These are phyloP conservation scores for Brachyistius frenatus DNA, from an alignment of 2,113 vertebrate genomes.

Conservation along the genomic window DNA sequence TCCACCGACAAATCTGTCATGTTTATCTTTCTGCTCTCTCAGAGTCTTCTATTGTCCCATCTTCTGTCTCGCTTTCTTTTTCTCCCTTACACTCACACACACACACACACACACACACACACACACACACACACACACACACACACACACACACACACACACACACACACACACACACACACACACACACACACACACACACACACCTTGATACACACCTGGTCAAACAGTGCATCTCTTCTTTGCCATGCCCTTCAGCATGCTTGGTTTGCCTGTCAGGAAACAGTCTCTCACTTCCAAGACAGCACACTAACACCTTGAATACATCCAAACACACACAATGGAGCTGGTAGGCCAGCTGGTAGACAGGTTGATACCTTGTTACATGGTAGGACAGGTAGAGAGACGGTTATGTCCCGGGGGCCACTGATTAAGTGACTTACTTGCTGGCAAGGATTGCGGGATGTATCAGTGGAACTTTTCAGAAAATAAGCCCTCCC, in stretches of 20 bases:
- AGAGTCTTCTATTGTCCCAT: constrained; percentile 9
- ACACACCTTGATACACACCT: constrained; percentile 59
- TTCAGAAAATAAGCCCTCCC: constrained; percentile 23
- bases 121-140: too few species aligned
- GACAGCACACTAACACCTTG: constrained; percentile 37
- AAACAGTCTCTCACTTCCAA: constrained; percentile 52
- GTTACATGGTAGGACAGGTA: constrained; percentile 29
- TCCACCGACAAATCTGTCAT: constrained; percentile 65
- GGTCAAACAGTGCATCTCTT: constrained; percentile 58
- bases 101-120: too few species aligned
- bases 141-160: too few species aligned
- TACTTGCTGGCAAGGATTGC: constrained; percentile 26
- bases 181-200: neutral
- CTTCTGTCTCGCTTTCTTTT: constrained; percentile 1
- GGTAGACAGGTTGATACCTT: constrained; percentile 29
- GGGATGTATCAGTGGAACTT: constrained; percentile 9
- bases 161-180: too few species aligned
- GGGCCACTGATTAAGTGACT: constrained; percentile 59
- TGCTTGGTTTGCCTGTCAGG: constrained; percentile 54
- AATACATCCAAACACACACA: constrained; percentile 46
- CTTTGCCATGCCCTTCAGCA: constrained; percentile 66
- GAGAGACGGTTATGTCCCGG: constrained; percentile 45
- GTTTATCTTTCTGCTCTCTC: constrained; percentile 35
- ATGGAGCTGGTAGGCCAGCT: constrained; percentile 11
- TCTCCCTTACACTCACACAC: neutral